Evolutionary conservation across 1,140 invertebrate species (phyloP).

Genomic region (Lysiphlebus fabarum): DNA sequence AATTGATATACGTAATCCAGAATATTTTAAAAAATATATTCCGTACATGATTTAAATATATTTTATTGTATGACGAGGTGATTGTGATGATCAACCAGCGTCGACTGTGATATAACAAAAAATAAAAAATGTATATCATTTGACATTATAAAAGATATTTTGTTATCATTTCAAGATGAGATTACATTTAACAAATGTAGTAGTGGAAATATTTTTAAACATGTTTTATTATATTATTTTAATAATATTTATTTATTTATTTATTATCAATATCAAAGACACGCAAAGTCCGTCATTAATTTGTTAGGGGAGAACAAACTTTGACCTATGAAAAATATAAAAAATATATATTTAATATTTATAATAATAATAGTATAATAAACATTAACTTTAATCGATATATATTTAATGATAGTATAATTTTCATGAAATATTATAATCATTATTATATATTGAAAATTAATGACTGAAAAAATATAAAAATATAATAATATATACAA

Average conservation of each 20-base stretch:
- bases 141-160: background rate
- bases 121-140: background rate
- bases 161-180: slow-evolving; percentile 2
- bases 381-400: too few relatives aligned
- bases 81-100: background rate
- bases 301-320: background rate
- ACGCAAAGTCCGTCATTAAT: slow-evolving; percentile 38
- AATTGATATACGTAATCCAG: background rate
- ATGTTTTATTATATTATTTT: too few relatives aligned
- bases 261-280: slow-evolving; percentile 28
- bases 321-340: too few relatives aligned
- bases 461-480: too few relatives aligned
- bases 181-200: background rate
- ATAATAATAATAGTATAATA: too few relatives aligned
- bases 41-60: slow-evolving; percentile 13
- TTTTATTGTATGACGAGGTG: background rate
- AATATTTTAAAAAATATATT: slow-evolving; percentile 1
- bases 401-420: too few relatives aligned
- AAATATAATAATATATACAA: too few relatives aligned
- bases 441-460: too few relatives aligned
- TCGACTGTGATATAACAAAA: background rate
- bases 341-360: background rate
- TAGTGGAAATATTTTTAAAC: background rate
- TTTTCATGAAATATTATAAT: too few relatives aligned
- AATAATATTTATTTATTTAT: too few relatives aligned